Evolutionary conservation across 2,113 vertebrate genomes (phyloP).

Genomic region (Coreoperca whiteheadi): DNA sequence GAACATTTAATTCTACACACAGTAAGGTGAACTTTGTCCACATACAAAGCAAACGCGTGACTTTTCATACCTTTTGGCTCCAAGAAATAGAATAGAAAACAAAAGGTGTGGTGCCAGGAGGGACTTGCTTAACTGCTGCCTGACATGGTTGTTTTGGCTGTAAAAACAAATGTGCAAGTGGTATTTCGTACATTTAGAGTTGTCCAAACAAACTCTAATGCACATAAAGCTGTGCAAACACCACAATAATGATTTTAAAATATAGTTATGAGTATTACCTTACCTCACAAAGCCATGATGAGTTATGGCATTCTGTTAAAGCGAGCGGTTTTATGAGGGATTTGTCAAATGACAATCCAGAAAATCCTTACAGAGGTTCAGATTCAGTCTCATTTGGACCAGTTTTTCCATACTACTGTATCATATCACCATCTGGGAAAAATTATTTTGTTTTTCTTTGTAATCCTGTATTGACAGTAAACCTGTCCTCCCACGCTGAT

Average conservation of each 20-base stretch:
- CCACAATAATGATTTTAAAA: neutral
- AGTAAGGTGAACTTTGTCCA: neutral
- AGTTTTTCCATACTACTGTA: neutral
- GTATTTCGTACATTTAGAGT: neutral
- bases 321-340: neutral
- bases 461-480: conserved; percentile 70
- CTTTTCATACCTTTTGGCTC: neutral
- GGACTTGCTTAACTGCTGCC: neutral
- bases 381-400: neutral
- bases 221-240: conserved; percentile 12
- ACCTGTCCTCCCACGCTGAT: conserved; percentile 33
- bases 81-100: neutral
- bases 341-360: conserved; percentile 24
- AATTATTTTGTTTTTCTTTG: neutral
- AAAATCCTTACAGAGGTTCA: conserved; percentile 16
- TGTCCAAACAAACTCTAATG: conserved; percentile 33
- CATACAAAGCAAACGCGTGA: neutral
- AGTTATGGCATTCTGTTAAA: neutral
- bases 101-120: neutral
- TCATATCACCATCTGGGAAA: conserved; percentile 11
- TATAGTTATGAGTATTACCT: neutral
- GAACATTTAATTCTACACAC: too few relatives aligned
- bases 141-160: neutral
- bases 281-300: conserved; percentile 15
- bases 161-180: neutral